These are phyloP conservation scores for Lipophrys pholis DNA, from an alignment of 2,113 vertebrate genomes.

Conservation along the genomic window DNA sequence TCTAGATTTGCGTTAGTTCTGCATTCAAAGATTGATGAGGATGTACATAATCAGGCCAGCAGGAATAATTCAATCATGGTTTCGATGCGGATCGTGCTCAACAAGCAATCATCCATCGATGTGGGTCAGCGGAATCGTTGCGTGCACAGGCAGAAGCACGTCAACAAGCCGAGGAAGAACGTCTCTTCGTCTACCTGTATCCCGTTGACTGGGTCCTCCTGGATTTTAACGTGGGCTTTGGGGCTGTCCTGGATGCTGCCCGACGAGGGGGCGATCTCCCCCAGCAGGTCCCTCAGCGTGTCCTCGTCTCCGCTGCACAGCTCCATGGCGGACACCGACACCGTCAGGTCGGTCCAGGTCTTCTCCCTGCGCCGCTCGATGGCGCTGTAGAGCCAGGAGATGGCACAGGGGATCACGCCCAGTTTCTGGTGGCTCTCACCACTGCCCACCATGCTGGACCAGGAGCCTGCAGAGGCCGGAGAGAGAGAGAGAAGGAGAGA, in stretches of 20 bases:
- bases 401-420: conserved; percentile 94
- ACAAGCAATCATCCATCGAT: not conserved
- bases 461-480: conserved; percentile 92
- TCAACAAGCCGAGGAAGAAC: not conserved
- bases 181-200: conserved; percentile 87
- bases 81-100: not conserved
- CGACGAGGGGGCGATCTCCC: conserved; percentile 86
- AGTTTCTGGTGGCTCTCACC: conserved; percentile 91
- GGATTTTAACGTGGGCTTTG: conserved; percentile 90
- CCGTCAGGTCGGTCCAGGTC: conserved; percentile 93
- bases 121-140: not conserved
- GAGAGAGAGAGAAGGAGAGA: too few species aligned
- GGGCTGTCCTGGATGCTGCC: conserved; percentile 90
- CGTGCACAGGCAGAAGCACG: not conserved
- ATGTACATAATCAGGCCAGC: not conserved
- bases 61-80: not conserved
- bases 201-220: conserved; percentile 93
- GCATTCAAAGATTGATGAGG: conserved; percentile 13
- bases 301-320: conserved; percentile 96
- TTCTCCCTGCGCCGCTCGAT: conserved; percentile 95
- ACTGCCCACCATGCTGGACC: conserved; percentile 96
- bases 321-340: conserved; percentile 96
- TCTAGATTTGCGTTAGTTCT: conserved; percentile 8
- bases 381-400: conserved; percentile 97
- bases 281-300: conserved; percentile 92